Percentiles rank a stretch among this genome's conserved stretches.
Evolutionary conservation across 2,797 vertebrate genomes (phyloP).

Genomic region (Coregonus suidteri): DNA sequence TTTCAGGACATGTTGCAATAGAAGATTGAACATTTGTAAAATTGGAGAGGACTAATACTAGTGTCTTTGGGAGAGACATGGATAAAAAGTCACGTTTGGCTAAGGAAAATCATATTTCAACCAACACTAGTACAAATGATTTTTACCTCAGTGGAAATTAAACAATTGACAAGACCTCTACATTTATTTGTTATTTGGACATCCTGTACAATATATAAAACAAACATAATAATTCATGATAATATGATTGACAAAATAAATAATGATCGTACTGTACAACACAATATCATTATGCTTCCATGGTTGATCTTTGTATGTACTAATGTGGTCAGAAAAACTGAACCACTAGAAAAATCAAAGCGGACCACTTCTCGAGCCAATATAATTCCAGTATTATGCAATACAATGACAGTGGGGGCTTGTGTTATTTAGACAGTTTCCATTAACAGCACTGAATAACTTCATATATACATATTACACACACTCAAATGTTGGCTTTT

Average conservation of each 20-base stretch:
- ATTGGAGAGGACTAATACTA: neutral
- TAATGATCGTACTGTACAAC: slow-evolving; percentile 60
- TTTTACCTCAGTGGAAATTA: slow-evolving; percentile 41
- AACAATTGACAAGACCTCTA: slow-evolving; percentile 42
- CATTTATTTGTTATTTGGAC: slow-evolving; percentile 33
- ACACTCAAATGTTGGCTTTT: slow-evolving; percentile 39
- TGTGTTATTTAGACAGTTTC: slow-evolving; percentile 38
- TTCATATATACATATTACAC: slow-evolving; percentile 9
- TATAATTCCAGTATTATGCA: slow-evolving; percentile 64
- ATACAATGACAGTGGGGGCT: slow-evolving; percentile 31
- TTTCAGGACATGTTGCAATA: slow-evolving; percentile 31
- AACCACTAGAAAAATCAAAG: slow-evolving; percentile 47
- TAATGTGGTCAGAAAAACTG: slow-evolving; percentile 60
- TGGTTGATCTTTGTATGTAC: slow-evolving; percentile 33
- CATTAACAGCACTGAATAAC: slow-evolving; percentile 38
- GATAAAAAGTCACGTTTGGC: slow-evolving; percentile 30
- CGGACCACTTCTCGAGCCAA: slow-evolving; percentile 35
- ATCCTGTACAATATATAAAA: slow-evolving; percentile 52
- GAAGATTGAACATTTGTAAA: slow-evolving; percentile 23
- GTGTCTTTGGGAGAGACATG: neutral
- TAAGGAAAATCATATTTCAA: slow-evolving; percentile 1
- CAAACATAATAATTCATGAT: slow-evolving; percentile 51
- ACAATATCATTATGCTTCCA: slow-evolving; percentile 36
- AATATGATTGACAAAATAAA: slow-evolving; percentile 68
- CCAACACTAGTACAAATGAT: neutral